Evolutionary conservation across 2,797 vertebrate genomes (phyloP).

Genomic region (Darevskia nairensis): DNA sequence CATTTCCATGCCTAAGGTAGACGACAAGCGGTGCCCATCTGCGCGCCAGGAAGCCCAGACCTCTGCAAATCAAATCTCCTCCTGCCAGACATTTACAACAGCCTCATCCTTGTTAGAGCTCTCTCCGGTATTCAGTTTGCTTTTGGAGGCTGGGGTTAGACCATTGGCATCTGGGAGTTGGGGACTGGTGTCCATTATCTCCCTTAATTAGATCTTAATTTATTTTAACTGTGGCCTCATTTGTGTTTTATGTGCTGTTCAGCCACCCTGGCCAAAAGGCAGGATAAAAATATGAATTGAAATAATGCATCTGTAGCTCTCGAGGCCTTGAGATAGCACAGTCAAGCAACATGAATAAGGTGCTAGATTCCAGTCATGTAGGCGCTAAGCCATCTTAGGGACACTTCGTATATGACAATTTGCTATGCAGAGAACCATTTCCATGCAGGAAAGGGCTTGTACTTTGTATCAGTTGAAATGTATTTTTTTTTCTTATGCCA

Average conservation of each 20-base stretch:
- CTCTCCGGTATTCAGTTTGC: neutral
- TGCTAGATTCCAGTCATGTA: neutral
- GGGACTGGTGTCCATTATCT: neutral
- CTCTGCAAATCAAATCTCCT: neutral
- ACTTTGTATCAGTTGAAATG: neutral
- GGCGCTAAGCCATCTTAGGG: neutral
- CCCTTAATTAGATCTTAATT: constrained; percentile 11
- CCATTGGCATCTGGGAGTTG: neutral
- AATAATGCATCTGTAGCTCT: neutral
- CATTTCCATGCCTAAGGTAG: neutral
- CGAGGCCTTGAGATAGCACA: too few species aligned
- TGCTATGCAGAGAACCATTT: neutral
- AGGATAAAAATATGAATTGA: neutral
- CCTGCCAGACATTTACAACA: neutral
- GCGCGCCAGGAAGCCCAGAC: neutral
- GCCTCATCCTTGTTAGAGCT: too few species aligned
- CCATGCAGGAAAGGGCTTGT: neutral
- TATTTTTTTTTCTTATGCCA: neutral
- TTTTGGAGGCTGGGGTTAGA: neutral
- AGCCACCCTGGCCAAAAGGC: neutral
- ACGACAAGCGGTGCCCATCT: neutral
- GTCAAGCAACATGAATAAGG: neutral
- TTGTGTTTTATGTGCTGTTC: neutral
- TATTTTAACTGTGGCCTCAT: neutral
- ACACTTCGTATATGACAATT: neutral